Evolutionary conservation across 1,140 invertebrate species (phyloP).

Genomic region (Drosophila persimilis): DNA sequence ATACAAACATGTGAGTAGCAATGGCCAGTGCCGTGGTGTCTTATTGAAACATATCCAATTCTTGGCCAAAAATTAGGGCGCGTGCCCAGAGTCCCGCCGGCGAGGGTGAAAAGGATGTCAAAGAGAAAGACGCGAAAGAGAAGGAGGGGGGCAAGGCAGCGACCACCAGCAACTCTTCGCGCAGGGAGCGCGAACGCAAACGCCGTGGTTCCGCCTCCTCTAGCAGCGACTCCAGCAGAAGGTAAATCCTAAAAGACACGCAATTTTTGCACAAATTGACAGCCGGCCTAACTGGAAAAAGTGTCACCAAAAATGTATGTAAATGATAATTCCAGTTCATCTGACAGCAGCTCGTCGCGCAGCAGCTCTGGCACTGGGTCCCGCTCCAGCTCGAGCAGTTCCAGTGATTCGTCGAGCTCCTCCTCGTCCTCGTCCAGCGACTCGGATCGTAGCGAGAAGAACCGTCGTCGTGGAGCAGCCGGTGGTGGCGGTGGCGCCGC

Average conservation of each 20-base stretch:
- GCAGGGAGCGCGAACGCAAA: slow-evolving; percentile 78
- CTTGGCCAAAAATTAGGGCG: slow-evolving; percentile 46
- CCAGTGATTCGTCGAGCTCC: slow-evolving; percentile 85
- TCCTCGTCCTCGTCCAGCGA: slow-evolving; percentile 85
- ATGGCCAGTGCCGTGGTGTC: too few species aligned
- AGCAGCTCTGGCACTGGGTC: slow-evolving; percentile 91
- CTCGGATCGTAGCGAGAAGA: slow-evolving; percentile 79
- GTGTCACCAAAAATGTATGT: neutral
- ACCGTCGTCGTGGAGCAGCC: slow-evolving; percentile 67
- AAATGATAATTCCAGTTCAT: slow-evolving; percentile 56
- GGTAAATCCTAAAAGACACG: slow-evolving; percentile 83
- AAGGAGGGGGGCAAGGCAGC: slow-evolving; percentile 63
- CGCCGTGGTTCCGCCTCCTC: slow-evolving; percentile 87
- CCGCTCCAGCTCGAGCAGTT: slow-evolving; percentile 90
- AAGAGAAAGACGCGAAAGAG: slow-evolving; percentile 73
- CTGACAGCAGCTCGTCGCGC: slow-evolving; percentile 87
- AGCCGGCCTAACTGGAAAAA: slow-evolving; percentile 6
- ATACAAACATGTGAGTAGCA: too few species aligned
- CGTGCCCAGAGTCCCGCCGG: slow-evolving; percentile 71
- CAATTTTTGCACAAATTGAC: too few species aligned
- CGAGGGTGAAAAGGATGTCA: slow-evolving; percentile 71
- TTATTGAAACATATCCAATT: slow-evolving; percentile 18
- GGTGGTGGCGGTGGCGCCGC: slow-evolving; percentile 83
- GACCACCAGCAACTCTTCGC: slow-evolving; percentile 61
- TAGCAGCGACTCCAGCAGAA: slow-evolving; percentile 90